These are phyloP conservation scores for Chlamydotis undulata DNA, from an alignment of 2,113 vertebrate genomes.

Conservation along the genomic window DNA sequence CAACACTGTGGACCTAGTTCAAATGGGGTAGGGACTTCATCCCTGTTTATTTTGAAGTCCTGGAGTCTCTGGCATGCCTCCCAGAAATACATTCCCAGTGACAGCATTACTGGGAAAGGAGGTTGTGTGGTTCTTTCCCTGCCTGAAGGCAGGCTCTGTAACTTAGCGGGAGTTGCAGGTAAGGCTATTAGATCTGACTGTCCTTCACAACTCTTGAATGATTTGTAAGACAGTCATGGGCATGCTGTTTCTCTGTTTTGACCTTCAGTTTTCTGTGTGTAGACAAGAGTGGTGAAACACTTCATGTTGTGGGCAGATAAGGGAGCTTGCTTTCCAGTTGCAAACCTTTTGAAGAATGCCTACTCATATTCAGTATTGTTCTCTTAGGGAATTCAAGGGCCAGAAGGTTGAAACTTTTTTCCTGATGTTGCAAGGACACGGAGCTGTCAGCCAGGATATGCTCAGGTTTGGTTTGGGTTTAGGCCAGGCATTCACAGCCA, in stretches of 20 bases:
- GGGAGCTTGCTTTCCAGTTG: neutral
- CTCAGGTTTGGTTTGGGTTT: neutral
- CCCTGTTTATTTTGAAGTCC: neutral
- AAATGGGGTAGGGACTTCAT: neutral
- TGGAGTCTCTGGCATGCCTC: neutral
- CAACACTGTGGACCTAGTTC: neutral
- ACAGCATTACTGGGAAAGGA: neutral
- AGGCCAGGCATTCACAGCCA: constrained; percentile 18
- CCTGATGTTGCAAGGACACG: neutral
- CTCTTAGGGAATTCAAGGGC: neutral
- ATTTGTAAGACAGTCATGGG: neutral
- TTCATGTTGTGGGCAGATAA: neutral
- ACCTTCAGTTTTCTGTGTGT: neutral
- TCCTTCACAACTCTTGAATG: neutral
- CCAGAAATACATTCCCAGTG: neutral
- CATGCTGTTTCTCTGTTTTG: neutral
- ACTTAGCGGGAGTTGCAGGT: neutral
- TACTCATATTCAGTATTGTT: neutral
- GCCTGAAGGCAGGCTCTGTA: neutral
- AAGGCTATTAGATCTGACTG: neutral
- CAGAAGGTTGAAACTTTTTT: constrained; percentile 17
- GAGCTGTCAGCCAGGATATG: neutral
- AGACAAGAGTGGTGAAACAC: neutral
- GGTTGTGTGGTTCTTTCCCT: neutral
- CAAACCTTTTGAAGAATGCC: neutral